Evolutionary conservation across 2,113 vertebrate genomes (phyloP), one percentile per base, ranked within the genome.

Genomic region (Bos taurus): DNA sequence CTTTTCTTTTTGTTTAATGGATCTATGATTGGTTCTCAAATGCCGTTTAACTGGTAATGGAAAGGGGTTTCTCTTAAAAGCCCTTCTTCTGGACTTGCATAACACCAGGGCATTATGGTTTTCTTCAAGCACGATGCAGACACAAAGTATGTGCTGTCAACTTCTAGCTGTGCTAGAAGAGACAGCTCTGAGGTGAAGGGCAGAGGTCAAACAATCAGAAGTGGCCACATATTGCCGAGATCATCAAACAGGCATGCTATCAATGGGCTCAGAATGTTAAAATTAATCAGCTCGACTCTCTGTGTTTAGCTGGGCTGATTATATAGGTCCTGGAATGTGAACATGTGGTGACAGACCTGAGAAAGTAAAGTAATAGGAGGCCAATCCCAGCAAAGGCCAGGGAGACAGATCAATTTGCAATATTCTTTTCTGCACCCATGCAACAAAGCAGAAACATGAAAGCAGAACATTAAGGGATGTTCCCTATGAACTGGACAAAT

Each of bases 381-480:
- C 99, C 90, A 81, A 98, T 98, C 98, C 97, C 98, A 99, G 99
- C 99, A 99, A 99, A 99, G 97, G 99, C 98, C 90, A 98, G 95
- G 93, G 98, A 99, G 99, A 99, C 98, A 97, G 99, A 99, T 99
- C 99, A 99, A 99, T 99, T 99, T 99, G 99, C 99, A 99, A 99
- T 99, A 99, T 99, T 99, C 99, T 99, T 99, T 99, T 98, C 99
- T 98, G 98, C 98, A 97, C 98, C 98, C 99, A 98, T 96, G 98
- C 99, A 99, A 99, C 99, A 99, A 99, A 99, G 99, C 98, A 98
- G 99, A 99, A 98, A 99, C 99, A 99, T 99, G 99, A 99, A 99
- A 99, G 99, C 98, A 98, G 98, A 98, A 98, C 99, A 99, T 99
- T 99, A 99, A 99, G 99, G 98, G 99, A 99, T 99, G 99, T 99